A percentile compares a stretch with the other conserved stretches of the same genome.
Evolutionary conservation across 2,113 vertebrate species (phyloP).

Genomic region (Plecotus auritus): DNA sequence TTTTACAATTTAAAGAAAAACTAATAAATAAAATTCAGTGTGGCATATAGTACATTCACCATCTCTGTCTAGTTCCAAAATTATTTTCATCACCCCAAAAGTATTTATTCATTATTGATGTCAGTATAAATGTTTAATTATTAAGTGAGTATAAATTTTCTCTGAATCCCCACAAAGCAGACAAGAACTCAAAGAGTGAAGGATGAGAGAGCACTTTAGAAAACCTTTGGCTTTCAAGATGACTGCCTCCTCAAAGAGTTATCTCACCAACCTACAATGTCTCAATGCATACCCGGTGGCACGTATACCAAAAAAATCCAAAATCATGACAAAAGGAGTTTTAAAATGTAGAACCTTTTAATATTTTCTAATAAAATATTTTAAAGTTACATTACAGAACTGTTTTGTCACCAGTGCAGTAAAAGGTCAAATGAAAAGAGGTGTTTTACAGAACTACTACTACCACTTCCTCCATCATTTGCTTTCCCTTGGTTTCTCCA

Average conservation of each 20-base stretch:
- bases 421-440: not conserved
- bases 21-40: constrained; percentile 15
- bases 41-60: not conserved
- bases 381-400: not conserved
- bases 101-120: constrained; percentile 25
- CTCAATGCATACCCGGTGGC: not conserved
- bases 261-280: not conserved
- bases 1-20: not conserved
- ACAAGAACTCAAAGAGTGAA: not conserved
- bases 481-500: constrained; percentile 41
- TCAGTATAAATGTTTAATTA: not conserved
- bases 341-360: not conserved
- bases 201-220: not conserved
- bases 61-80: constrained; percentile 14
- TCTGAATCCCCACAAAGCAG: not conserved
- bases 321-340: not conserved
- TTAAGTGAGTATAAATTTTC: constrained; percentile 1
- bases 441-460: not conserved
- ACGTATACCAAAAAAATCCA: not conserved
- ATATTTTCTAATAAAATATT: constrained; percentile 22
- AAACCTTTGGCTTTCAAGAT: constrained; percentile 26
- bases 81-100: constrained; percentile 2
- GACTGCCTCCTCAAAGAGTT: not conserved
- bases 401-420: constrained; percentile 29
- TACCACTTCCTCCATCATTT: constrained; percentile 32